Base-by-base conservation (phyloP, 2,797 vertebrate species). In the Thripadectes ignobilis region DNA sequence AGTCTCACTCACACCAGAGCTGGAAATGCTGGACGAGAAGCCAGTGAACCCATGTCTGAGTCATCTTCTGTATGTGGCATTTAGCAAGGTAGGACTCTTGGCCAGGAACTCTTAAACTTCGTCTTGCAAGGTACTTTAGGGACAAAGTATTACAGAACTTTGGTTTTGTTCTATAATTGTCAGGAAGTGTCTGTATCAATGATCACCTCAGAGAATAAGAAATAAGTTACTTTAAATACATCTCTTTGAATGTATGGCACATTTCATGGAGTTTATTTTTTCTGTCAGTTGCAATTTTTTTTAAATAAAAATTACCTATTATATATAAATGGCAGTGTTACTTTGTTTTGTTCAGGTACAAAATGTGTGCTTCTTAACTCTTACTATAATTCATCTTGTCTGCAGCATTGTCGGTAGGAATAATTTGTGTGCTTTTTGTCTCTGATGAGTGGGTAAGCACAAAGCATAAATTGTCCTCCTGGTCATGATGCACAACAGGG, bases 191-290 rank as follows among this genome's bases (percentile, higher is more conserved):
- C 92, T 89, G 92, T 91, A 93, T 87, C 78, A 59, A 43, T 86
- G 49, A 94, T 87, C 81, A 89, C 84, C 94, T 96, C 94, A 92
- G 89, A 92, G 75, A 85, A 78, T 80, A 93, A 94, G 72, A 66
- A 52, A 68, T 81, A 11, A 27, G 23, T 30, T 45, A 58, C 86
- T 65, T 75, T n/a, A 88, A 87, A 79, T 90, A 5, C 16, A 52
- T 67, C 71, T 95, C 85, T 92, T 34, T 94, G 95, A 97, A 88
- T 95, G 92, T 90, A 91, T 57, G 72, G 71, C 72, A 83, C 62
- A 69, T 93, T 85, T 94, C n/a, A 91, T 19, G 48, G 66, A 74
- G 41, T 87, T 93, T 68, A 71, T 81, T 39, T 81, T 67, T 86
- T 82, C 77, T 79, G 88, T 91, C 87, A 54, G 51, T 76, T 63